Conservation (phyloP, 1,140 invertebrate genomes). For the Metaphire vulgaris region DNA sequence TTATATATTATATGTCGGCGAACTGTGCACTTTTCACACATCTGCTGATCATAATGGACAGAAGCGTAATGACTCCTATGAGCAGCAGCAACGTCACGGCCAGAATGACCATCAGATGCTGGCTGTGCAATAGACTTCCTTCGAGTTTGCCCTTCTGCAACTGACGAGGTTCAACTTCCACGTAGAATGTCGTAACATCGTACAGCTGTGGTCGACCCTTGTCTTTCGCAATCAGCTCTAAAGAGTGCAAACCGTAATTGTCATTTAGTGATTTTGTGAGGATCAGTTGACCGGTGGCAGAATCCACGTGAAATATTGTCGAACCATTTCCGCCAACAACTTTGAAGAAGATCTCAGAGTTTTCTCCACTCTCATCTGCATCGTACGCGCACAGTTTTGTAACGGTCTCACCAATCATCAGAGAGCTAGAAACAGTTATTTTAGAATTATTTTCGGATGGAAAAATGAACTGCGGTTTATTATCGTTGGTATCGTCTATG, state of each 20-base stretch:
- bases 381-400: not conserved
- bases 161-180: not conserved
- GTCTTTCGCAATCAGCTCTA: not conserved
- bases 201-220: not conserved
- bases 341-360: not conserved
- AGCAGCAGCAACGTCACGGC: not conserved
- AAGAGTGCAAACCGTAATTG: not conserved
- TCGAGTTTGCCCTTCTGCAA: not conserved
- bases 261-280: not conserved
- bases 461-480: not conserved
- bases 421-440: not conserved
- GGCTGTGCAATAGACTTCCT: not conserved
- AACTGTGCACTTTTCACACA: no score
- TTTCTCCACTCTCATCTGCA: not conserved
- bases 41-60: no score
- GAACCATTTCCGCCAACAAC: not conserved
- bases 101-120: not conserved
- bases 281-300: not conserved
- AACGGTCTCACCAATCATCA: not conserved
- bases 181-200: not conserved
- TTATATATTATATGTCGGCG: no score
- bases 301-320: not conserved
- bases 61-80: not conserved
- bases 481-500: conserved; percentile 1
- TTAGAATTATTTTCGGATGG: not conserved